phyloP scores from a whole-genome alignment of 35 echinoderm and acorn worm genomes.

The Amphiura filiformis region DNA sequence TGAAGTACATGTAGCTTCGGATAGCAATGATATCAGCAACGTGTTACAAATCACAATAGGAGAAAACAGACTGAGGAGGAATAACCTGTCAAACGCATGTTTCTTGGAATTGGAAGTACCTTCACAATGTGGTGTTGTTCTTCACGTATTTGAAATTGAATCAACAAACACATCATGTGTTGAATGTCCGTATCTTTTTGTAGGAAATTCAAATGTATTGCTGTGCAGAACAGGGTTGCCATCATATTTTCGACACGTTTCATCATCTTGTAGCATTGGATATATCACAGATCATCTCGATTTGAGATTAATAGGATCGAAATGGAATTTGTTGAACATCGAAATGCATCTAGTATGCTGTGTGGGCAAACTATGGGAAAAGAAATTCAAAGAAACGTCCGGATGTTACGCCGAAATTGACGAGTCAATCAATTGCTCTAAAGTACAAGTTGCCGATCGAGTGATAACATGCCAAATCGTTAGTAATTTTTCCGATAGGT shows the following conservation, averaged over 20 bases:
- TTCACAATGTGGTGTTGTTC: not conserved
- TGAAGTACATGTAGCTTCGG: not conserved
- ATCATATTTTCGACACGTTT: not conserved
- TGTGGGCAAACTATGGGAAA: not conserved
- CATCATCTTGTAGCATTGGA: not conserved
- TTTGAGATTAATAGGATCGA: not conserved
- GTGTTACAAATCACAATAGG: not conserved
- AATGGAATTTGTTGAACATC: not conserved
- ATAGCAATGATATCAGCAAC: not conserved
- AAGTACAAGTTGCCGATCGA: not conserved
- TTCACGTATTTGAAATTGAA: not conserved
- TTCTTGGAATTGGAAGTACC: not conserved
- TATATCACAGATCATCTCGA: not conserved
- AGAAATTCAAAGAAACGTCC: not conserved
- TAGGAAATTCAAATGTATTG: too few relatives aligned
- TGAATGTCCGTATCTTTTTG: not conserved
- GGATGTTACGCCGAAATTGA: not conserved
- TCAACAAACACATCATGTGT: not conserved
- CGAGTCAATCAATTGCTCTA: not conserved
- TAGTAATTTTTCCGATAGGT: not conserved
- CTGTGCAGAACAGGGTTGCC: not conserved
- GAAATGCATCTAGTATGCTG: not conserved
- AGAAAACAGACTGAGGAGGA: too few relatives aligned
- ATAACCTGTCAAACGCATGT: not conserved
- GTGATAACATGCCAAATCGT: not conserved